Conservation (phyloP, 2,113 vertebrate genomes). For the Seriola rivoliana region DNA sequence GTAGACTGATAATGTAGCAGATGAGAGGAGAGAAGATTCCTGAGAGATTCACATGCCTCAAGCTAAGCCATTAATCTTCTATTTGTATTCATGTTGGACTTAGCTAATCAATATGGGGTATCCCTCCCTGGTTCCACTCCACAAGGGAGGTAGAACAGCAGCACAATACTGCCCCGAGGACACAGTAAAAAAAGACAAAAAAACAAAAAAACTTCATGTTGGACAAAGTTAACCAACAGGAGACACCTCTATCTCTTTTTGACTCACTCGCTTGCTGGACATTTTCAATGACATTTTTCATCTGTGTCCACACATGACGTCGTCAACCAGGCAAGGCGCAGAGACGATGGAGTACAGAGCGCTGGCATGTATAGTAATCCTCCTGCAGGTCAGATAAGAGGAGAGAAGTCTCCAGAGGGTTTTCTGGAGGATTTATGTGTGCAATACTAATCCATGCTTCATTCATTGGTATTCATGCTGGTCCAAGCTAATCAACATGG, state of each 20-base stretch:
- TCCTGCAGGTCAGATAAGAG: constrained; percentile 29
- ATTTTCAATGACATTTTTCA: neutral
- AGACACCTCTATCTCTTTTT: neutral
- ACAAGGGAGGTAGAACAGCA: neutral
- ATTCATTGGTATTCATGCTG: constrained; percentile 62
- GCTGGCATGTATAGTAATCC: constrained; percentile 5
- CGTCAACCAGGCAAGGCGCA: neutral
- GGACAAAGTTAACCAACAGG: constrained; percentile 7
- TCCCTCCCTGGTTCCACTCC: constrained; percentile 36
- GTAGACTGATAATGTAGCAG: too few relatives aligned
- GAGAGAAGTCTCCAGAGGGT: constrained; percentile 34
- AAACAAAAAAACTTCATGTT: neutral
- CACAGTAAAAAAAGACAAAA: neutral
- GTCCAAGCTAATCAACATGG: constrained; percentile 52
- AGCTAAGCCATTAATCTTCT: constrained; percentile 47
- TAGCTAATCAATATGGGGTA: constrained; percentile 38
- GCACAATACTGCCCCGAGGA: constrained; percentile 2
- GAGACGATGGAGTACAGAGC: neutral
- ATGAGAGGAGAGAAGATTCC: too few relatives aligned
- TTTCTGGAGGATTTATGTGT: constrained; percentile 38
- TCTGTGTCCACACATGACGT: neutral
- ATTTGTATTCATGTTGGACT: constrained; percentile 44
- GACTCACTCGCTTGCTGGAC: neutral
- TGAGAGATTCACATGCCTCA: constrained; percentile 5
- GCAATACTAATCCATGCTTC: constrained; percentile 32